A percentile compares a stretch with the other conserved stretches of the same genome.
Conservation (phyloP, 1,140 invertebrate species). For the Parasteatoda tepidariorum region DNA sequence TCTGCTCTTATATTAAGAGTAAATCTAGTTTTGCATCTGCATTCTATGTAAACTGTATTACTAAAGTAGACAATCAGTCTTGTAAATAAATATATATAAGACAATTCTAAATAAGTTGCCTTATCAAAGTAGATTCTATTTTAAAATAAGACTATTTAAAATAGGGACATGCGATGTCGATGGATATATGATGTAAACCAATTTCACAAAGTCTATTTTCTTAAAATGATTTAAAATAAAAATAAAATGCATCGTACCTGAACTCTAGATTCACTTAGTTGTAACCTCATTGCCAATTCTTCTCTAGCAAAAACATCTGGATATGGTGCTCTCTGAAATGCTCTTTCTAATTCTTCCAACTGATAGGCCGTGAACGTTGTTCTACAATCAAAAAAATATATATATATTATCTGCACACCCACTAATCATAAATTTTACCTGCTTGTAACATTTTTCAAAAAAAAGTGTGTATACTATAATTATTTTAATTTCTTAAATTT, state of each 20-base stretch:
- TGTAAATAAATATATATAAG: too few species aligned
- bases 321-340: conserved; percentile 94
- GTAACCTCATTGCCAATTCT: conserved; percentile 85
- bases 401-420: not conserved
- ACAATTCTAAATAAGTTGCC: too few species aligned
- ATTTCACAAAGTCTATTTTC: too few species aligned
- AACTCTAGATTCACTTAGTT: conserved; percentile 91
- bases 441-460: not conserved
- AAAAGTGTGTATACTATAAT: conserved; percentile 16
- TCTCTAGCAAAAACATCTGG: conserved; percentile 96
- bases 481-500: too few species aligned
- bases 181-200: not conserved
- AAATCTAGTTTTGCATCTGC: too few species aligned
- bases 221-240: too few species aligned
- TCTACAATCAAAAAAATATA: conserved; percentile 72
- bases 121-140: not conserved
- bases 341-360: conserved; percentile 91
- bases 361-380: conserved; percentile 97
- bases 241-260: conserved; percentile 75
- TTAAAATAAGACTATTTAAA: not conserved
- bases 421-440: too few species aligned
- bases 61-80: too few species aligned
- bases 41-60: too few species aligned
- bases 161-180: not conserved
- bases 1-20: too few species aligned